A percentile compares a stretch with the other conserved stretches of the same genome.
phyloP scores from a whole-genome alignment of 2,797 vertebrate genomes.

The Lithobates sylvaticus region DNA sequence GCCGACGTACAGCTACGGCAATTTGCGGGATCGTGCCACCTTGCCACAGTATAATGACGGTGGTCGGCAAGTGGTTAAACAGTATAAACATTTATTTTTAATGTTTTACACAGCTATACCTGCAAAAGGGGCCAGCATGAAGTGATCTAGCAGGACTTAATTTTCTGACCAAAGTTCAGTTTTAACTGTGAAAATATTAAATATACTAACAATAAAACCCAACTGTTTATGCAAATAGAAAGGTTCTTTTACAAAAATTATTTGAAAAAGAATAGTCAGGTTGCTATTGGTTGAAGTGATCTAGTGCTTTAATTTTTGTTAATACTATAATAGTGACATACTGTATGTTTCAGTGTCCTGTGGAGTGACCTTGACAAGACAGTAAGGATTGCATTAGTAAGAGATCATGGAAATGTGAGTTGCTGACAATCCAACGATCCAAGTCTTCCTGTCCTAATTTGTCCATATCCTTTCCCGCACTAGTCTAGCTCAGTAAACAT shows the following conservation, averaged over 20 bases:
- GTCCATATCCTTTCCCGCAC: slow-evolving; percentile 44
- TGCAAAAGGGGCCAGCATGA: no score
- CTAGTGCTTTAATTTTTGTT: not conserved
- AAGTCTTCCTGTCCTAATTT: slow-evolving; percentile 55
- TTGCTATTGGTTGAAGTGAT: not conserved
- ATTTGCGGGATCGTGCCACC: no score
- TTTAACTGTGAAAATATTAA: no score
- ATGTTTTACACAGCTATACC: no score
- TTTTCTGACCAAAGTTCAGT: no score
- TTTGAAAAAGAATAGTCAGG: not conserved
- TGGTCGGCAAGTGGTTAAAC: no score
- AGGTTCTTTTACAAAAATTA: not conserved
- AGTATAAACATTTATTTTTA: no score
- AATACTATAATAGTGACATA: not conserved
- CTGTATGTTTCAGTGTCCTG: slow-evolving; percentile 2
- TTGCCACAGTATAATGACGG: no score
- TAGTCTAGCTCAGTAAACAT: slow-evolving; percentile 31
- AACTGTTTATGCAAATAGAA: no score
- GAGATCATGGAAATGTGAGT: slow-evolving; percentile 45
- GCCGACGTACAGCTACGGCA: no score
- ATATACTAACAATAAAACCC: no score
- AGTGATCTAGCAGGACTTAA: no score
- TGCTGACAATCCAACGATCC: slow-evolving; percentile 19
- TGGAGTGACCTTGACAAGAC: slow-evolving; percentile 11
- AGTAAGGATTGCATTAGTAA: slow-evolving; percentile 26